phyloP scores from a whole-genome alignment of 2,113 vertebrate species.

The Orthonyx spaldingii region DNA sequence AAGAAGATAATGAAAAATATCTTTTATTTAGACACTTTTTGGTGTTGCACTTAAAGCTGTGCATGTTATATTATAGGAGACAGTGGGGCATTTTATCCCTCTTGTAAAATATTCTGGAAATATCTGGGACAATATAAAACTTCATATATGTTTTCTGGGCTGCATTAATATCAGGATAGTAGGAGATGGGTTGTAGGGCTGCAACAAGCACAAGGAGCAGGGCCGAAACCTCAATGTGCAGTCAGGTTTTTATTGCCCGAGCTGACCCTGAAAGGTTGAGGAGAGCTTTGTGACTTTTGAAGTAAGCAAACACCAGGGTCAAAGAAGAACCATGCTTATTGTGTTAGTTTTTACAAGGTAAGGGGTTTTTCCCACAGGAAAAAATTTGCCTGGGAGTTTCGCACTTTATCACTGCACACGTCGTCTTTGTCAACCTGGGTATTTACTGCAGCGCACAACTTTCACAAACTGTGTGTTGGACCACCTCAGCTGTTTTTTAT shows the following conservation, averaged over 20 bases:
- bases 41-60: neutral
- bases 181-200: neutral
- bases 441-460: neutral
- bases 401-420: neutral
- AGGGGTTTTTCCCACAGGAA: conserved; percentile 58
- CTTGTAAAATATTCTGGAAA: neutral
- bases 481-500: neutral
- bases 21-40: conserved; percentile 12
- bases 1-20: conserved; percentile 12
- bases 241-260: neutral
- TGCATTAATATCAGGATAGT: neutral
- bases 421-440: neutral
- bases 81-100: neutral
- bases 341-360: conserved; percentile 37
- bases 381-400: neutral
- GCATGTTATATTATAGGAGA: neutral
- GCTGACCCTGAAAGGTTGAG: conserved; percentile 36
- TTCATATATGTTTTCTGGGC: neutral
- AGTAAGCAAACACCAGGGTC: conserved; percentile 37
- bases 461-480: neutral
- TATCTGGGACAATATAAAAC: neutral
- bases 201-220: neutral
- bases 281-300: conserved; percentile 45
- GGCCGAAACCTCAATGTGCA: neutral
- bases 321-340: neutral